Evolutionary conservation across 1,140 invertebrate genomes (phyloP).

Genomic region (Drosophila sproati): DNA sequence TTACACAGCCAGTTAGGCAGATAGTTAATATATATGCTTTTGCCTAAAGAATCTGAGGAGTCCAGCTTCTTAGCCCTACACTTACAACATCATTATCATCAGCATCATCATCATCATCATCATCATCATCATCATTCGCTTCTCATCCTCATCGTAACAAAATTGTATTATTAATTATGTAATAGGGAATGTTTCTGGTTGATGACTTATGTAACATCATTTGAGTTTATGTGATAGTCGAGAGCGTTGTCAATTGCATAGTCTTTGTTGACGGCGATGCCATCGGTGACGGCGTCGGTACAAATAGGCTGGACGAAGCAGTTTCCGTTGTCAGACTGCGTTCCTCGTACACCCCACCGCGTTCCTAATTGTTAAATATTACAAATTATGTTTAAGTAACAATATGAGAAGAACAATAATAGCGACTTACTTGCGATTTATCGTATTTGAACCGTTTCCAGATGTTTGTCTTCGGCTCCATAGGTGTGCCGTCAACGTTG

Average conservation of each 20-base stretch:
- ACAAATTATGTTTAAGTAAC: background rate
- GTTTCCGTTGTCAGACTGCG: constrained; percentile 82
- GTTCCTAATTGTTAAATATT: constrained; percentile 57
- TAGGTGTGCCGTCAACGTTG: constrained; percentile 80
- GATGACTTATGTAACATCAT: constrained; percentile 21
- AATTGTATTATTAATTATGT: constrained; percentile 44
- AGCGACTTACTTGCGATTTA: constrained; percentile 87
- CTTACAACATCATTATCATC: constrained; percentile 42
- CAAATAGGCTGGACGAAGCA: constrained; percentile 80
- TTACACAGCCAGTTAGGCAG: constrained; percentile 54
- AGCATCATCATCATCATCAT: constrained; percentile 21
- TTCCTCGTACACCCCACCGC: constrained; percentile 77
- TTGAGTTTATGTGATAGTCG: constrained; percentile 75
- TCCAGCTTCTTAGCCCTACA: constrained; percentile 27
- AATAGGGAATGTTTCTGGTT: constrained; percentile 26
- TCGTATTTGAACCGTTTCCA: constrained; percentile 91
- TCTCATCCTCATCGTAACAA: constrained; percentile 47
- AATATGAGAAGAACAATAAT: background rate
- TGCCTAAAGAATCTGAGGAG: constrained; percentile 31
- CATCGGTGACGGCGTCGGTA: constrained; percentile 81
- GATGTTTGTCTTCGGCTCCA: constrained; percentile 88
- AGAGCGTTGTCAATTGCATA: constrained; percentile 81
- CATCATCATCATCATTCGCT: constrained; percentile 26
- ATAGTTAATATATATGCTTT: constrained; percentile 38
- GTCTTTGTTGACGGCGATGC: constrained; percentile 80